Evolutionary conservation across 2,113 vertebrate species (phyloP), one percentile per base, ranked within the genome.

Genomic region (Balaeniceps rex): DNA sequence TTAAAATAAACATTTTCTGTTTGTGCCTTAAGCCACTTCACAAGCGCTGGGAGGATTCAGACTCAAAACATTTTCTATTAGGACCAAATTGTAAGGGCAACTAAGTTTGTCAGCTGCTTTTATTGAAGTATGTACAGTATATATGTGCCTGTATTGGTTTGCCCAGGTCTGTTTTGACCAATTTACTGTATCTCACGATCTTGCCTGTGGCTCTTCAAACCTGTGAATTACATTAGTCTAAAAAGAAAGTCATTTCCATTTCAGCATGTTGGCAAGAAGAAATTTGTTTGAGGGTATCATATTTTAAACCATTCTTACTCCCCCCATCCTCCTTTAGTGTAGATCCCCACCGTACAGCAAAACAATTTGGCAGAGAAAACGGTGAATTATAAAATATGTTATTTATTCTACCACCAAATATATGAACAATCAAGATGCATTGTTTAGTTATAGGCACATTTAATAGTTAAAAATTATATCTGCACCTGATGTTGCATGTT

Each of bases 401-500:
- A 97, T 90, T 95, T 94, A 97, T 97, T 94, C 93, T 92, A 89
- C 71, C 54, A 69, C 88, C 94, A 92, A 96, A 97, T 93, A 88
- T 82, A 96, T n/a, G 95, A 97, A 98, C 98, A 98, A 98, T 98
- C 95, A 98, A 98, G 97, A 98, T 95, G 93, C 91, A 97, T 98
- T 98, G 97, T 98, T 98, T 98, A 97, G 97, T 98, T 98, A 97
- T 97, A 94, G 96, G 90, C 91, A 97, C 94, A 97, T 98, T 98
- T 98, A 98, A 98, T 98, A 98, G 98, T 98, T 98, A 98, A 98
- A 98, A 98, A 98, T 98, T 98, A 98, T 98, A 98, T 98, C 97
- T 97, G 97, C 98, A 98, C 98, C 98, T 98, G 98, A 98, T 98
- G 98, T 98, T 98, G 97, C 97, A 97, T 98, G 98, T 98, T 98